Base-by-base conservation (phyloP, 1,140 invertebrate species). In the Heliothis subflexa region DNA sequence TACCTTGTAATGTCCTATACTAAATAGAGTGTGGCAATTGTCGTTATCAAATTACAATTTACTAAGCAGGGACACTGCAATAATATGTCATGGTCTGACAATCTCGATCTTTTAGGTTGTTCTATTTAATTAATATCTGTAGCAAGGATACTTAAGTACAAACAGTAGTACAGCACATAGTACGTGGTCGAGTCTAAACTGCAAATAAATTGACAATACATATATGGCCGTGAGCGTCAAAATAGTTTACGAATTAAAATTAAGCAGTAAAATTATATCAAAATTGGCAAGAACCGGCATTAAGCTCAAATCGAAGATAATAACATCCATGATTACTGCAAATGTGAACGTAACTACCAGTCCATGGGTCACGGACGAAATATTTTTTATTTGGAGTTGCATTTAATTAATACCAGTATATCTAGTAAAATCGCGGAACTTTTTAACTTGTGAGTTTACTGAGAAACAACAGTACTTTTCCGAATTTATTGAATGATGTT, bases 31-130 rank as follows among this genome's bases (percentile, higher is more conserved):
- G 66, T 49, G 28, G 18, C 47, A 10, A 70, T 52, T 50, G 16
- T 25, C 10, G 47, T 68, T 70, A 70, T 70, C 21, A 70, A 70
- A 70, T 70, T 50, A 70, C 66, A 70, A 70, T 70, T 50, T n/a
- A 70, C 66, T 52, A 7, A 68, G 45, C 66, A 70, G 66, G 47
- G 66, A 70, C 47, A 70, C 1, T 50, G 49, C 61, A 62, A 62
- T 70, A 70, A 70, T 70, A 70, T 52, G 66, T 52, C 66, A 70
- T 70, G 66, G 66, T 70, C 66, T 52, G 18, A 7, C 62, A 47
- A 21, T 70, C 14, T 12, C 45, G 13, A 70, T 70, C 18, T 28
- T 52, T 70, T 70, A 28, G 47, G 66, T 70, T 70, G 40, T 40
- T 66, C 62, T 47, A 47, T 47, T 66, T 47, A 66, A 64, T 64